These are phyloP conservation scores for Drosophila suboccidentalis DNA, from an alignment of 2,888 invertebrate species.

Conservation along the genomic window DNA sequence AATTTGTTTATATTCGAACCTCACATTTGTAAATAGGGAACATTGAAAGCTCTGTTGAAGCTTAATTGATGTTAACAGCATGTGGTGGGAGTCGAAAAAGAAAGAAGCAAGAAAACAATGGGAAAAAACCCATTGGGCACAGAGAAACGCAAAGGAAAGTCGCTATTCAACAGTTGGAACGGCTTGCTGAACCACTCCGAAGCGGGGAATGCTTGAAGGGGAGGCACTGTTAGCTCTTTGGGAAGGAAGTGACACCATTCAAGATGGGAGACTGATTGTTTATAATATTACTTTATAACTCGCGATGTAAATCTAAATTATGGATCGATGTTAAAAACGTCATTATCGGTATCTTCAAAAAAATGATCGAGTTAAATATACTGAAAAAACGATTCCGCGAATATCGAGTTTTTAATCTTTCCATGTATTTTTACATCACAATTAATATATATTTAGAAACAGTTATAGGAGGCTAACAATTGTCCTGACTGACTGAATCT, in stretches of 20 bases:
- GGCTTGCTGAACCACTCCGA: background rate
- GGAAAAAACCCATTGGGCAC: constrained; percentile 6
- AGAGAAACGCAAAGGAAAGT: constrained; percentile 13
- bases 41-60: constrained; percentile 18
- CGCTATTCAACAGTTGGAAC: constrained; percentile 2
- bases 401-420: too few species aligned
- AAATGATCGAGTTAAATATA: too few species aligned
- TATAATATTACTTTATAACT: too few species aligned
- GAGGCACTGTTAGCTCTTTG: background rate
- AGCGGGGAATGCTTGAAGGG: background rate
- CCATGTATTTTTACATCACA: too few species aligned
- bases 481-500: too few species aligned
- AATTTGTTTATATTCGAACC: constrained; percentile 10
- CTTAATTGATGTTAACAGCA: constrained; percentile 27
- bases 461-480: too few species aligned
- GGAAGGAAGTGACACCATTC: background rate
- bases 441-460: too few species aligned
- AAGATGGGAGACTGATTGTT: too few species aligned
- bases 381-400: too few species aligned
- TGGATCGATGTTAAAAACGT: too few species aligned
- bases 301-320: too few species aligned
- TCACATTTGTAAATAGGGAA: constrained; percentile 9
- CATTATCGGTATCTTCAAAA: too few species aligned
- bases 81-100: constrained; percentile 27
- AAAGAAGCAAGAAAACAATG: background rate